Evolutionary conservation across 2,888 invertebrate genomes (phyloP).

Genomic region (Pyrrhosoma nymphula): DNA sequence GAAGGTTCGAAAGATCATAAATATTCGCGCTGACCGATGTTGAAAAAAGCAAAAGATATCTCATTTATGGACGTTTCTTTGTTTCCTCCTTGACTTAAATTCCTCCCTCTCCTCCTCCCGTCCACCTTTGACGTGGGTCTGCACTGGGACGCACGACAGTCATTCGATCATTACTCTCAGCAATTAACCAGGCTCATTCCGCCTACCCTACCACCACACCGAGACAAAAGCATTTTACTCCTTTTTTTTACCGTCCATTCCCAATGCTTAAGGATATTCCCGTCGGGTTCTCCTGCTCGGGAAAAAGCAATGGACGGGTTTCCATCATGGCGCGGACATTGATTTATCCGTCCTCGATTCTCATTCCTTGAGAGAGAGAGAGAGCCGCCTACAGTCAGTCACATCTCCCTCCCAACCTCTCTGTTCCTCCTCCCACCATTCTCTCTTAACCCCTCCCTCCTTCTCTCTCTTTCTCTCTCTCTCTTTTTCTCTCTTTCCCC

Average conservation of each 20-base stretch:
- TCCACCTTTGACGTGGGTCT: neutral
- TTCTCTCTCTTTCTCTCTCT: neutral
- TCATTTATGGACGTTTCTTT: neutral
- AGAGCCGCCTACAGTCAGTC: conserved; percentile 23
- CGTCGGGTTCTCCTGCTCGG: neutral
- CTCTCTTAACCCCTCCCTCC: neutral
- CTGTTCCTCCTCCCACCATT: neutral
- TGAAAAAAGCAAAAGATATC: neutral
- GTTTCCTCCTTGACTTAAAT: neutral
- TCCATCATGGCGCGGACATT: conserved; percentile 55
- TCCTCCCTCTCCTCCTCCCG: neutral
- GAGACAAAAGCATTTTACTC: conserved; percentile 47
- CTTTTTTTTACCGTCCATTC: neutral
- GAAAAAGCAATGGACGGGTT: conserved; percentile 56
- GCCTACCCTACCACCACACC: neutral
- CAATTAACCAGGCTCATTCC: conserved; percentile 51
- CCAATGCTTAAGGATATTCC: neutral
- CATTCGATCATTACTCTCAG: conserved; percentile 49
- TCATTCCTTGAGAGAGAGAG: neutral
- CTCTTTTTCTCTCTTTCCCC: neutral
- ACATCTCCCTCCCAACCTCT: neutral
- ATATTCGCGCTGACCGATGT: too few species aligned
- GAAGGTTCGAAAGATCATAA: too few species aligned
- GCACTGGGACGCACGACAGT: neutral
- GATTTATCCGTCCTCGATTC: conserved; percentile 63